Evolutionary conservation across 2,797 vertebrate species (phyloP).

Genomic region (Echeneis naucrates): DNA sequence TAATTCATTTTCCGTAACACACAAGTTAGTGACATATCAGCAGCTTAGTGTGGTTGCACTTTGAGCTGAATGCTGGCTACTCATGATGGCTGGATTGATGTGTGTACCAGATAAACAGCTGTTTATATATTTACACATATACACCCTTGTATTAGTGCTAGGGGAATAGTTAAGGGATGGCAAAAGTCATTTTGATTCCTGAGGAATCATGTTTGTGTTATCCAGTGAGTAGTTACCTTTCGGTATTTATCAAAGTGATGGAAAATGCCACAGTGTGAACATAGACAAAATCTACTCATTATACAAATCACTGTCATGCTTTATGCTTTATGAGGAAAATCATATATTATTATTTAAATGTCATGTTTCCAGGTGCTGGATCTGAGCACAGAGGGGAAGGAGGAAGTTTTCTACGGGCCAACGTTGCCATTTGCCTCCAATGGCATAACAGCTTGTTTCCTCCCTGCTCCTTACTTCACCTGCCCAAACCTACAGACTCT

Average conservation of each 20-base stretch:
- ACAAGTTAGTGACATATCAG: background rate
- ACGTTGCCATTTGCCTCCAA: conserved; percentile 97
- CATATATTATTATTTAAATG: background rate
- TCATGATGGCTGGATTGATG: too few species aligned
- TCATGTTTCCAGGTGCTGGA: conserved; percentile 89
- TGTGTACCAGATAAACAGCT: too few species aligned
- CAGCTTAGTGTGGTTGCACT: background rate
- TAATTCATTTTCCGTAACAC: too few species aligned
- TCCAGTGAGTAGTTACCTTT: background rate
- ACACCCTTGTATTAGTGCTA: too few species aligned
- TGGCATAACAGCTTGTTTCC: conserved; percentile 94
- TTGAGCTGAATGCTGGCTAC: background rate
- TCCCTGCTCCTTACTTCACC: conserved; percentile 94
- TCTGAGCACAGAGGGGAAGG: conserved; percentile 94
- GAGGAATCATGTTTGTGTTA: background rate
- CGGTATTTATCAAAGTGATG: background rate
- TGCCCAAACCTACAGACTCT: conserved; percentile 96
- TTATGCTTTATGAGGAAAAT: background rate
- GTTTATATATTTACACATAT: too few species aligned
- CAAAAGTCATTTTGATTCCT: background rate
- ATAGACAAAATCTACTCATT: background rate
- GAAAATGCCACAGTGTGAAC: background rate
- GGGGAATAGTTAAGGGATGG: too few species aligned
- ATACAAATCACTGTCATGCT: background rate
- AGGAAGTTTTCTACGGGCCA: conserved; percentile 97